phyloP scores from a whole-genome alignment of 1,140 invertebrate genomes.

The Philotrypesis tridentata region DNA sequence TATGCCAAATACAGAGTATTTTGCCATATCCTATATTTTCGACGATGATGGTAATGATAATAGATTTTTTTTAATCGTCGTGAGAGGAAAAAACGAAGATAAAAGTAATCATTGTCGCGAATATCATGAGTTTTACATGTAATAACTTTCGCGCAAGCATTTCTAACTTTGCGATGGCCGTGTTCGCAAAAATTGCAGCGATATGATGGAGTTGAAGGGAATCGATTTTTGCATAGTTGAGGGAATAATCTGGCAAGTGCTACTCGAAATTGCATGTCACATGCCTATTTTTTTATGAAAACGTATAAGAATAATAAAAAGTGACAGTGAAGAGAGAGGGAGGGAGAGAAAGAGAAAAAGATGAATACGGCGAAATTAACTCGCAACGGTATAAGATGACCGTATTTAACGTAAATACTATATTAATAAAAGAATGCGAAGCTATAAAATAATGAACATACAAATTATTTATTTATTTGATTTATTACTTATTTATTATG shows the following conservation, averaged over 20 bases:
- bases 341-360: conserved; percentile 11
- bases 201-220: background rate
- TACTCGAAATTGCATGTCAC: conserved; percentile 22
- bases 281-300: conserved; percentile 40
- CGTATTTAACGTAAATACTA: conserved; percentile 68
- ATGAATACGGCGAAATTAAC: conserved; percentile 64
- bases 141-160: conserved; percentile 35
- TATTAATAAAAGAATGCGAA: conserved; percentile 65
- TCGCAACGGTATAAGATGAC: conserved; percentile 53
- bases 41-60: conserved; percentile 35
- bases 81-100: conserved; percentile 34
- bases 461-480: conserved; percentile 75
- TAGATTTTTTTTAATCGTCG: conserved; percentile 32
- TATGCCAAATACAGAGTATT: conserved; percentile 54
- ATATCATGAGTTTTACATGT: conserved; percentile 32
- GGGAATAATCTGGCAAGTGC: background rate
- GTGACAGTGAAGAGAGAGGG: conserved; percentile 7
- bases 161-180: conserved; percentile 22
- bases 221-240: conserved; percentile 4
- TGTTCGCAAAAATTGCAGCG: conserved; percentile 21
- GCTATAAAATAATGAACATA: conserved; percentile 64
- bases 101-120: conserved; percentile 28
- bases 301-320: conserved; percentile 6
- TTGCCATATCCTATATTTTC: conserved; percentile 51
- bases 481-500: conserved; percentile 71